These are phyloP conservation scores for Trachythela sp. DNA, from an alignment of 64 coral and sea anemone genomes.

Conservation along the genomic window DNA sequence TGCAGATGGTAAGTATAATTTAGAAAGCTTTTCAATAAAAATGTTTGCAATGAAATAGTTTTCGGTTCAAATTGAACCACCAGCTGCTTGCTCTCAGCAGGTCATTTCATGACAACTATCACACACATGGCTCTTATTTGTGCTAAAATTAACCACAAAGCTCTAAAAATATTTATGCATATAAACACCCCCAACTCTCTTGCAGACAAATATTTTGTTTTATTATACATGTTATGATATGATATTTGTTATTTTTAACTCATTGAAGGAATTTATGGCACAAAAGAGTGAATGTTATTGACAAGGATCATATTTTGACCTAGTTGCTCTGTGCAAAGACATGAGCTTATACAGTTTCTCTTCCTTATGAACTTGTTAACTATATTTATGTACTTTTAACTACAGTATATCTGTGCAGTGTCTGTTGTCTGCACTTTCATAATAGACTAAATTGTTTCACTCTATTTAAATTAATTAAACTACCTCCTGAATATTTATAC, in stretches of 20 bases:
- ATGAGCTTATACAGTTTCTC: too few relatives aligned
- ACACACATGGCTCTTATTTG: neutral
- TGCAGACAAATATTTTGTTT: neutral
- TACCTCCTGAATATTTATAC: too few relatives aligned
- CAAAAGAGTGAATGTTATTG: neutral
- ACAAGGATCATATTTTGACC: neutral
- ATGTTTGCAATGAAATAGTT: neutral
- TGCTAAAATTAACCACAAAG: constrained; percentile 4
- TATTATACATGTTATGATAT: neutral
- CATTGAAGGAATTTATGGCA: neutral
- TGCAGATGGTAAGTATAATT: constrained; percentile 13
- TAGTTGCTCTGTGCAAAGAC: too few relatives aligned
- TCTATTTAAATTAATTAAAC: too few relatives aligned
- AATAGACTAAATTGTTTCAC: too few relatives aligned
- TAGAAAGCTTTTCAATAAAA: neutral
- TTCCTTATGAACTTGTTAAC: too few relatives aligned
- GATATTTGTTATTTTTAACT: neutral
- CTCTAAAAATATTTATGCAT: constrained; percentile 15
- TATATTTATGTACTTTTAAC: too few relatives aligned
- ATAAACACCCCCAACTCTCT: neutral
- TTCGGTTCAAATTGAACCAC: neutral
- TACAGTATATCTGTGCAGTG: too few relatives aligned
- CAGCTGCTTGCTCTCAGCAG: constrained; percentile 14
- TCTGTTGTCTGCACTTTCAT: too few relatives aligned
- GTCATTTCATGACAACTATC: neutral